Evolutionary conservation across 2,113 vertebrate genomes (phyloP), one percentile per base, ranked within the genome.

Genomic region (Globicephala melas): DNA sequence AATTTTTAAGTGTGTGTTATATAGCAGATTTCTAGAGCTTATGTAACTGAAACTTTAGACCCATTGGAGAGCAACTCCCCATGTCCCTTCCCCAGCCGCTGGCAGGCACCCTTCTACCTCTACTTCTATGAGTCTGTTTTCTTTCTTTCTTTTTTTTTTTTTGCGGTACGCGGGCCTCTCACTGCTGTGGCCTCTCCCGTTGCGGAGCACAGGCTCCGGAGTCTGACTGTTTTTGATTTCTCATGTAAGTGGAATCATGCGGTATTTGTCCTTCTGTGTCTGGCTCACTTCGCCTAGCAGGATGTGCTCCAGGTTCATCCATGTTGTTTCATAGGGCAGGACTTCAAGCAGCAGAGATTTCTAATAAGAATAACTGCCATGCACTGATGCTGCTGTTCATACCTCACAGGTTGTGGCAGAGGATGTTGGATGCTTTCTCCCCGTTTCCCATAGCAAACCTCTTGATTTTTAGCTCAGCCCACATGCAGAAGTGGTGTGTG

Each of bases 311-410:
- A 60, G 62, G 28, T 38, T 68, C 15, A n/a, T 3, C 60, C 33
- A 1, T 15, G 1, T n/a, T 47, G 26, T 70, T 68, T 55, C 36
- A 14, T 17, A 47, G 8, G 7, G 2, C 14, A 79, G 62, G 47
- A 76, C 41, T 55, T 41, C 8, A 55, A 36, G 79, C 80, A 44
- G 15, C 44, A 17, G 36, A 81, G 21, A 13, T 44, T 71, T 55
- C 67, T 11, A 31, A 23, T 38, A 53, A 33, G 55, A 85, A 8
- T 31, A 65, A 38, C 10, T 47, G 38, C 21, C 31, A 0, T 14
- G 3, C 5, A 20, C 0, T 5, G 38, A 36, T 36, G 2, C 17
- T 44, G 26, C 8, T 31, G 26, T 7, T 62, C 28, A 13, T 9
- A 26, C 11, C 11, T 41, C 70, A 41, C 21, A 36, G 23, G 33